Conservation (phyloP, 2,888 invertebrate species). For the Rhingia rostrata region DNA sequence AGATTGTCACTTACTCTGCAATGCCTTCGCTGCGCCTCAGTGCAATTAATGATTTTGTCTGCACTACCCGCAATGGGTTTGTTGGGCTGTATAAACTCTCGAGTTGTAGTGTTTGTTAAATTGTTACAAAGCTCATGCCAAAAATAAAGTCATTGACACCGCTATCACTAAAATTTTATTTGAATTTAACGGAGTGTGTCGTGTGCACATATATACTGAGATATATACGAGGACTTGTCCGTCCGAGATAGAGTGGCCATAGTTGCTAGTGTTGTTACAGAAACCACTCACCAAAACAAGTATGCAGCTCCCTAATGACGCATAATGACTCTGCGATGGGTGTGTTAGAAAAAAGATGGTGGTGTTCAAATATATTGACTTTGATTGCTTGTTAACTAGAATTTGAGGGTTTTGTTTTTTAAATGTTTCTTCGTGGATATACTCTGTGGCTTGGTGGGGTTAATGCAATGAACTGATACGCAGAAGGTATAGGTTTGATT, state of each 20-base stretch:
- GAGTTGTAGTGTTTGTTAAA: not conserved
- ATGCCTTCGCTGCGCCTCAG: slow-evolving; percentile 26
- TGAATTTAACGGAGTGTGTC: not conserved
- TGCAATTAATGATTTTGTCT: slow-evolving; percentile 12
- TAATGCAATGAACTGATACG: too few species aligned
- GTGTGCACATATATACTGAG: not conserved
- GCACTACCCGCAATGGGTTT: slow-evolving; percentile 13
- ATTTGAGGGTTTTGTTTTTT: too few species aligned
- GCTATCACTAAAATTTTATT: slow-evolving; percentile 23
- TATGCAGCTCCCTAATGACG: slow-evolving; percentile 13
- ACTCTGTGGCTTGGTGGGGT: too few species aligned
- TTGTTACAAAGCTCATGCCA: slow-evolving; percentile 26
- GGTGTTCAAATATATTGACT: too few species aligned
- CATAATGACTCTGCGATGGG: slow-evolving; percentile 11
- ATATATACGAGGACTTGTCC: not conserved
- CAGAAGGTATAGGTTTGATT: too few species aligned
- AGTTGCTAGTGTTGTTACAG: slow-evolving; percentile 32
- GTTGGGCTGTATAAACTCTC: not conserved
- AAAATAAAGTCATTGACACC: slow-evolving; percentile 58
- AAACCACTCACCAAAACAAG: slow-evolving; percentile 32
- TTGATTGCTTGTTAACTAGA: too few species aligned
- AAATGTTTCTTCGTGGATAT: too few species aligned
- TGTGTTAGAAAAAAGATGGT: not conserved
- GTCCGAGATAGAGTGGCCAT: slow-evolving; percentile 21
- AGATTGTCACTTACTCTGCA: slow-evolving; percentile 44